phyloP scores from a whole-genome alignment of 1,140 invertebrate genomes.

The Octopus bimaculoides region DNA sequence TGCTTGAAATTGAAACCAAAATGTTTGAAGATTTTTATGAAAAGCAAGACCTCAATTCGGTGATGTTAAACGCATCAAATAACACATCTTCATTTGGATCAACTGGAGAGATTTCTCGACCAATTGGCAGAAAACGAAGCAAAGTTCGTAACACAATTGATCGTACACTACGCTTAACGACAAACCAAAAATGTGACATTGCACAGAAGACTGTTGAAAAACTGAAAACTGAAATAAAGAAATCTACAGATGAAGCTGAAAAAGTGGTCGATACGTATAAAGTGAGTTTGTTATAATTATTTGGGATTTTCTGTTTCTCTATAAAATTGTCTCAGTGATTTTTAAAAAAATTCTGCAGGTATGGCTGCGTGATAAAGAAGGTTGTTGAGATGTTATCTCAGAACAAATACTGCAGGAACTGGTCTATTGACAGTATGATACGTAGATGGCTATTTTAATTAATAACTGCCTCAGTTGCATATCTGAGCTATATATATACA shows the following conservation, averaged over 20 bases:
- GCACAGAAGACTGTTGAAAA: slow-evolving; percentile 57
- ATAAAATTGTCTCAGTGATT: too few relatives aligned
- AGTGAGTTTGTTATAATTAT: slow-evolving; percentile 27
- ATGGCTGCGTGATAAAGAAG: too few relatives aligned
- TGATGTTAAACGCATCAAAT: neutral
- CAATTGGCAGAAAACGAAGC: slow-evolving; percentile 47
- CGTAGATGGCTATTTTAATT: too few relatives aligned
- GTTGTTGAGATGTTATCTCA: too few relatives aligned
- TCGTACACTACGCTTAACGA: slow-evolving; percentile 46
- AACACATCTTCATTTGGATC: slow-evolving; percentile 21
- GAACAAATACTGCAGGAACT: too few relatives aligned
- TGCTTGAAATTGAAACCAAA: slow-evolving; percentile 52
- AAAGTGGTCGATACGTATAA: slow-evolving; percentile 55
- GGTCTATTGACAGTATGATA: too few relatives aligned
- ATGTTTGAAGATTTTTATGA: slow-evolving; percentile 56
- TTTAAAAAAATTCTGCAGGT: too few relatives aligned
- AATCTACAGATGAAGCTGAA: slow-evolving; percentile 53
- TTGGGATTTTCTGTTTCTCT: too few relatives aligned
- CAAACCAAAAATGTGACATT: slow-evolving; percentile 59
- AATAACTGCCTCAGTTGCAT: too few relatives aligned
- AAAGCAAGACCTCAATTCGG: slow-evolving; percentile 30
- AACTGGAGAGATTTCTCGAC: slow-evolving; percentile 31
- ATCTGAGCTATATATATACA: too few relatives aligned
- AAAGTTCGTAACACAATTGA: slow-evolving; percentile 51
- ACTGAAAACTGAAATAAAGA: slow-evolving; percentile 50